Conservation (phyloP, 2,888 invertebrate genomes). For the Clusia tigrina region DNA sequence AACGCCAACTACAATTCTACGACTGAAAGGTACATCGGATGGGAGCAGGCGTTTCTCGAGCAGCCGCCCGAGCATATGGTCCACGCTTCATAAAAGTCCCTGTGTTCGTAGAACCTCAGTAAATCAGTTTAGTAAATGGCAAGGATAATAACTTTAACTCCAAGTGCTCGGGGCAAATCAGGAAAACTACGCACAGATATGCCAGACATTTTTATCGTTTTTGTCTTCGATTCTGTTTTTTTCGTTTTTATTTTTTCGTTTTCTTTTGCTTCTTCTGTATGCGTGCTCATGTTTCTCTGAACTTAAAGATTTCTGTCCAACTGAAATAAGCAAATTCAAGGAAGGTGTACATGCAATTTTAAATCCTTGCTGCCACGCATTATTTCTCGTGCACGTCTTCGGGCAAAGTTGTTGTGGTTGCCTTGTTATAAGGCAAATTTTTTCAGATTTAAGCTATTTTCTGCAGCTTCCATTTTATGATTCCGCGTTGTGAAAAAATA, state of each 20-base stretch:
- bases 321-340: not conserved
- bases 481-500: not conserved
- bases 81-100: not conserved
- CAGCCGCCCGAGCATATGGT: not conserved
- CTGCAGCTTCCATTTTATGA: not conserved
- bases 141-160: conserved; percentile 54
- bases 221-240: conserved; percentile 56
- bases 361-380: not conserved
- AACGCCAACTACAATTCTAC: too few species aligned
- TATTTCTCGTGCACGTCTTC: not conserved
- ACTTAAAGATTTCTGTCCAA: not conserved
- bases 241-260: conserved; percentile 23
- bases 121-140: conserved; percentile 58
- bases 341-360: not conserved
- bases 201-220: conserved; percentile 64
- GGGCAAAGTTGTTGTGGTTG: not conserved
- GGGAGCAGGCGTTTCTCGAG: not conserved
- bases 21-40: not conserved
- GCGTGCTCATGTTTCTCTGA: not conserved
- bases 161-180: conserved; percentile 45
- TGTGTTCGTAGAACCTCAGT: conserved; percentile 11
- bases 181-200: conserved; percentile 47
- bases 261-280: conserved; percentile 38
- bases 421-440: not conserved
- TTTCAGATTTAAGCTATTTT: not conserved